Percentiles rank a stretch among this genome's conserved stretches.
These are phyloP conservation scores for Acanthiza pusilla DNA, from an alignment of 2,797 vertebrate genomes.

Conservation along the genomic window DNA sequence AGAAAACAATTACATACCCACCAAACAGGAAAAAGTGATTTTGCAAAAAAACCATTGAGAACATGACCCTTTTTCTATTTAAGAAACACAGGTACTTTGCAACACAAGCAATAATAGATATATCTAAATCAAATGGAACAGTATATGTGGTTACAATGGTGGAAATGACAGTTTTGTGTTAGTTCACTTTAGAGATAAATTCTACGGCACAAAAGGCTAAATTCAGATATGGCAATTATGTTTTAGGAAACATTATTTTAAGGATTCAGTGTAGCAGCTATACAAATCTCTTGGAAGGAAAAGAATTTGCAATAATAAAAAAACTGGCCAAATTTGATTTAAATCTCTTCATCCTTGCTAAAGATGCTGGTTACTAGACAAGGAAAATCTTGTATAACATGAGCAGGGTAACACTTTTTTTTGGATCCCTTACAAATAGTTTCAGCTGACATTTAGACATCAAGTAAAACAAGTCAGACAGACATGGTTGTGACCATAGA, in stretches of 20 bases:
- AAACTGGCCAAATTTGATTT: neutral
- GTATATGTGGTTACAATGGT: neutral
- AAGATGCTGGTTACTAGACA: neutral
- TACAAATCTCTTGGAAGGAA: neutral
- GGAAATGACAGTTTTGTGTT: neutral
- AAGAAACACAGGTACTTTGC: neutral
- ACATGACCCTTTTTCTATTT: neutral
- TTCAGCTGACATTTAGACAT: neutral
- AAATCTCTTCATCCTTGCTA: neutral
- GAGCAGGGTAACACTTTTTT: neutral
- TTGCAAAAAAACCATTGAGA: neutral
- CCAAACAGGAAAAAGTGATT: neutral
- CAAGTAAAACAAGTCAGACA: neutral
- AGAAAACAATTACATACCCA: neutral
- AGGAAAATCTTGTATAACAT: neutral
- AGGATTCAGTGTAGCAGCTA: neutral
- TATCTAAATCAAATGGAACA: neutral
- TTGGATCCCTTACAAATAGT: neutral
- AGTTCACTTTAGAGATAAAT: neutral
- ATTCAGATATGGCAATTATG: neutral
- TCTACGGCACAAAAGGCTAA: neutral
- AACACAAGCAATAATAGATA: neutral
- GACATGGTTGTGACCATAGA: neutral
- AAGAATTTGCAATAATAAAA: neutral
- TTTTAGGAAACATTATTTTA: neutral